Evolutionary conservation across 2,888 invertebrate genomes (phyloP), one percentile per base, ranked within the genome.

Genomic region (Alsophila aescularia): DNA sequence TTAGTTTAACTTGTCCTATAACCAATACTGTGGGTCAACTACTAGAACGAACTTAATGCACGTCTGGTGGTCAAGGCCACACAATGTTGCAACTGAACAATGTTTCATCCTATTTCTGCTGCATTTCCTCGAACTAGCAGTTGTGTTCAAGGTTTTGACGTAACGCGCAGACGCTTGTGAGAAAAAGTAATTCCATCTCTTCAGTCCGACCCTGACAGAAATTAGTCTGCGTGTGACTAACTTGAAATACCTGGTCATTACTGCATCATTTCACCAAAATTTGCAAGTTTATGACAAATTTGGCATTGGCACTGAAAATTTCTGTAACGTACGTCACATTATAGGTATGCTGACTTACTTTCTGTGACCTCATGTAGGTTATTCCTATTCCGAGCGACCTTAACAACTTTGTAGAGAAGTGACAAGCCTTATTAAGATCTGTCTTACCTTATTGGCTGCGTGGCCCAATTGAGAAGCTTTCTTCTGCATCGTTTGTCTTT

Each of bases 381-480:
- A 45, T 9, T 45, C 40, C 15, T 44, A 75, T 70, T 70, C 56
- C 65, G 61, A 58, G 69, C 72, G 83, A 78, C 85, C 83, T 87
- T 78, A 72, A 60, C 68, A 64, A 68, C 66, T 67, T 24, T 72
- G 72, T 75, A 69, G 76, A 69, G 77, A 83, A 87, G 83, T 84
- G 81, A 82, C 77, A 83, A 74, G 76, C 76, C 72, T 75, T 79
- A 80, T 79, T 73, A 80, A 84, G 84, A 87, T 88, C 86, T 87
- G 88, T 85, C 72, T 76, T 69, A 76, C 75, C 69, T 78, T 84
- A 81, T 75, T 65, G 70, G 60, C 37, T 49, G 61, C 56, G 44
- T 73, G 79, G 78, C 66, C 2, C 55, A 76, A 80, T 67, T 59
- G 5, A 72, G 51, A 63, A 63, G 70, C 41, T 36, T 29, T 29